Conservation (phyloP, 2,888 invertebrate genomes). For the Kryphioiulus occultus region DNA sequence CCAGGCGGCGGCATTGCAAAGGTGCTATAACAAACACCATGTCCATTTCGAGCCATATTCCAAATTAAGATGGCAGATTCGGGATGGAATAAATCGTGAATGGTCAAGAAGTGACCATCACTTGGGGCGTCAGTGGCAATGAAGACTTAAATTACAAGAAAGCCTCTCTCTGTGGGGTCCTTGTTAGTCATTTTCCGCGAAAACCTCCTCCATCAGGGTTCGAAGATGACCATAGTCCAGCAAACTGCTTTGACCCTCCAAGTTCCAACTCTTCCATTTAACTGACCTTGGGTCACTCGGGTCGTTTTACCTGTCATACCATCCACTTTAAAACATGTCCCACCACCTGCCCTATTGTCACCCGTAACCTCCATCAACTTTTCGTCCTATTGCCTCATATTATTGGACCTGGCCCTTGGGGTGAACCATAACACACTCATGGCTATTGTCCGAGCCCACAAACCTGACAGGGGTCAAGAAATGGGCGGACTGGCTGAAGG, state of each 20-base stretch:
- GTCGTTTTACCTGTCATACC: conserved; percentile 44
- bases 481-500: conserved; percentile 17
- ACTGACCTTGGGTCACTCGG: conserved; percentile 41
- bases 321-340: background rate
- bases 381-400: conserved; percentile 41
- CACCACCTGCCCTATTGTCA: conserved; percentile 36
- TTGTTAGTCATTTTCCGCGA: conserved; percentile 28
- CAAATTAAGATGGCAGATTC: conserved; percentile 26
- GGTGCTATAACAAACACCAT: conserved; percentile 7
- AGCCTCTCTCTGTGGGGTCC: conserved; percentile 11
- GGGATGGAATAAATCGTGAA: background rate
- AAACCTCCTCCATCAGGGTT: conserved; percentile 7
- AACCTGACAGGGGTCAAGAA: conserved; percentile 37
- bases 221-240: background rate
- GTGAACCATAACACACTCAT: conserved; percentile 41
- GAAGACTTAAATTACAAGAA: conserved; percentile 26
- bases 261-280: conserved; percentile 5
- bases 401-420: conserved; percentile 25
- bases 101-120: background rate
- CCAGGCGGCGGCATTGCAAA: background rate
- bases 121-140: background rate
- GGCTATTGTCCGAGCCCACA: conserved; percentile 41
- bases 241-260: background rate
- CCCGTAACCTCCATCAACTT: conserved; percentile 2
- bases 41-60: background rate